Evolutionary conservation across 2,113 vertebrate genomes (phyloP).

Genomic region (Atlantisia rogersi): DNA sequence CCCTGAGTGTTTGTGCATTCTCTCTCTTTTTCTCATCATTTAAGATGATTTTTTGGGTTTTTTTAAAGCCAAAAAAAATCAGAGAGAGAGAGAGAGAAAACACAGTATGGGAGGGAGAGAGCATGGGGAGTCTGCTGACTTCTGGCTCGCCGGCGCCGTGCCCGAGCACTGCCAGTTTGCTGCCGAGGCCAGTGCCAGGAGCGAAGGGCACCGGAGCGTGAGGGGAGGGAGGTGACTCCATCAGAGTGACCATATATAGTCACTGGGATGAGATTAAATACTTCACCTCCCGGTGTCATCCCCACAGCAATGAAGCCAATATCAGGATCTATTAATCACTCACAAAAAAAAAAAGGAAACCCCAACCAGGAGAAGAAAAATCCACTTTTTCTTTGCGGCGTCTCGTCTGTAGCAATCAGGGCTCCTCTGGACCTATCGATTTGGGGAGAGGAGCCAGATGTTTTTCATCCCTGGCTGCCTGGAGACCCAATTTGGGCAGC

Average conservation of each 20-base stretch:
- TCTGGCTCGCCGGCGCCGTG: slow-evolving; percentile 21
- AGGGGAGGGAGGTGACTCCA: slow-evolving; percentile 54
- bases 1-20: accelerated
- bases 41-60: neutral
- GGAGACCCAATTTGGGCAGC: neutral
- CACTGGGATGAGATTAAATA: slow-evolving; percentile 50
- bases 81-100: slow-evolving; percentile 4
- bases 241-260: slow-evolving; percentile 75
- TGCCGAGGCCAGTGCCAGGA: slow-evolving; percentile 53
- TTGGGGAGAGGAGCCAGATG: neutral
- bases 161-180: slow-evolving; percentile 37
- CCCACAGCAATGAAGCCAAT: neutral
- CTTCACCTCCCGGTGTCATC: neutral
- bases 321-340: neutral
- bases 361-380: neutral
- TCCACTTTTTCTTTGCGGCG: neutral
- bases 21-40: neutral
- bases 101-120: neutral
- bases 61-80: neutral
- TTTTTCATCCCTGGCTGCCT: neutral
- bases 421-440: neutral
- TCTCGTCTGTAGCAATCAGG: neutral
- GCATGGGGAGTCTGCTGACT: slow-evolving; percentile 32
- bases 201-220: slow-evolving; percentile 44
- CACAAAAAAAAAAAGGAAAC: neutral